phyloP scores from a whole-genome alignment of 2,797 vertebrate species.

The Sarcoramphus papa region DNA sequence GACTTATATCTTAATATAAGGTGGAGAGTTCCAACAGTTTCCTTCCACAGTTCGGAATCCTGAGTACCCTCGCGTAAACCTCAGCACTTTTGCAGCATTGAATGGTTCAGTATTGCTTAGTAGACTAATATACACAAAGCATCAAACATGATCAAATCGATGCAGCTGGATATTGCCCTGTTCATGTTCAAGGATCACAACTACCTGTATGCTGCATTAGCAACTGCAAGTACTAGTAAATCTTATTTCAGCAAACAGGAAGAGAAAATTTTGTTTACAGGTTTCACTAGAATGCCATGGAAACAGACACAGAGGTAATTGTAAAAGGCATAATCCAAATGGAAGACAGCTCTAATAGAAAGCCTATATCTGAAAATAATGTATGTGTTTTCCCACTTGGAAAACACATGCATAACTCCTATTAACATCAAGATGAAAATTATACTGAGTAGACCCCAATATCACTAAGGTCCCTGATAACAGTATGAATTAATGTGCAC shows the following conservation, averaged over 20 bases:
- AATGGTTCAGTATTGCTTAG: not conserved
- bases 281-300: slow-evolving; percentile 48
- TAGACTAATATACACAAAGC: not conserved
- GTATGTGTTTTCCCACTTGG: slow-evolving; percentile 2
- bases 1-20: not conserved
- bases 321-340: slow-evolving; percentile 16
- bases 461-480: not conserved
- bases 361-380: not conserved
- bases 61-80: not conserved
- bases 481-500: not conserved
- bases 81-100: not conserved
- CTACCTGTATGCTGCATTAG: not conserved
- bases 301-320: slow-evolving; percentile 49
- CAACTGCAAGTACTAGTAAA: not conserved
- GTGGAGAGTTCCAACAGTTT: not conserved
- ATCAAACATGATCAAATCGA: not conserved
- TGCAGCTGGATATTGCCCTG: not conserved
- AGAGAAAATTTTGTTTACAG: slow-evolving; percentile 40
- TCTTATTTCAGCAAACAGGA: not conserved
- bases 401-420: slow-evolving; percentile 13
- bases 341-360: slow-evolving; percentile 3
- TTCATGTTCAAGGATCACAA: not conserved
- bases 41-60: not conserved
- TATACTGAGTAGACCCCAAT: not conserved
- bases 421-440: slow-evolving; percentile 38